phyloP scores from a whole-genome alignment of 1,140 invertebrate genomes.

The Dreissena rostriformis region DNA sequence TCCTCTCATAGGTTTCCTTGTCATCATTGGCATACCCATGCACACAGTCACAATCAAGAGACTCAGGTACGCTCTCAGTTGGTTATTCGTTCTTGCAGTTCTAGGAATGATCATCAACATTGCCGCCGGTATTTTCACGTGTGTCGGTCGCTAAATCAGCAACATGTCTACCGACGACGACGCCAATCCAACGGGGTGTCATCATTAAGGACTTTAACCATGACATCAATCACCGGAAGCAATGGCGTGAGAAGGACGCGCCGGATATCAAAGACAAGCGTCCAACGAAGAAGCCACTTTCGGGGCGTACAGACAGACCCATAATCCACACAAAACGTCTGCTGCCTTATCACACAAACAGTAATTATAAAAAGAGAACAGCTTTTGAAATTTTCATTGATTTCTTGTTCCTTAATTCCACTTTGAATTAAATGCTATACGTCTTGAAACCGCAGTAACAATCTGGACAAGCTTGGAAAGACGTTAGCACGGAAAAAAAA shows the following conservation, averaged over 20 bases:
- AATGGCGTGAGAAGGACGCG: not conserved
- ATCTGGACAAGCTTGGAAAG: no score
- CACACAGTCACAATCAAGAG: slow-evolving; percentile 7
- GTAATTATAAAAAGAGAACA: no score
- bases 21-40: slow-evolving; percentile 27
- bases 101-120: slow-evolving; percentile 35
- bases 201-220: slow-evolving; percentile 33
- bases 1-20: slow-evolving; percentile 36
- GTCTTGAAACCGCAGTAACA: no score
- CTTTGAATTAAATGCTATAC: no score
- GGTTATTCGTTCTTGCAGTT: slow-evolving; percentile 34
- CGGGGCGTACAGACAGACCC: no score
- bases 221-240: not conserved
- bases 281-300: no score
- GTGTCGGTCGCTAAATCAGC: slow-evolving; percentile 48
- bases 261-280: no score
- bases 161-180: not conserved
- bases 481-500: no score
- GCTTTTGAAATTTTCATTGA: no score
- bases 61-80: slow-evolving; percentile 10
- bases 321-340: no score
- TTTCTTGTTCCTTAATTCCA: no score
- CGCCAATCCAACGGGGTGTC: not conserved
- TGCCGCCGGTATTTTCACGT: slow-evolving; percentile 40
- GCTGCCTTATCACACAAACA: no score